Percentiles rank a stretch among this genome's conserved stretches.
Conservation (phyloP, 2,888 invertebrate species). For the Helleia helle region DNA sequence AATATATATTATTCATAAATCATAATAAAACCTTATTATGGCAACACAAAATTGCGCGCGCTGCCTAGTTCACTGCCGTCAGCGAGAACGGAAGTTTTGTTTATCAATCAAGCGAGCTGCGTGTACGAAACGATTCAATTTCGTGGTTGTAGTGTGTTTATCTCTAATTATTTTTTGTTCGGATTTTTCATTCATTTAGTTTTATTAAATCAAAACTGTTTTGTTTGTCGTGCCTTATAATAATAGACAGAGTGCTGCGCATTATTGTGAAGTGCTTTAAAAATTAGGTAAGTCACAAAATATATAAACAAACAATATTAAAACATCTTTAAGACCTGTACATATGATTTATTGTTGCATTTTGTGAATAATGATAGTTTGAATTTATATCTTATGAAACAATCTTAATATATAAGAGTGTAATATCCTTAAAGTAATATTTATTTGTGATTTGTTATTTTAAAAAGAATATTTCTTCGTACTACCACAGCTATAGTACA, state of each 20-base stretch:
- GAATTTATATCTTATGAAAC: too few species aligned
- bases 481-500: too few species aligned
- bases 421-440: too few species aligned
- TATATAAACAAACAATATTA: too few species aligned
- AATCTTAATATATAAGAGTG: too few species aligned
- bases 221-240: neutral
- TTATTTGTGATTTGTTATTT: too few species aligned
- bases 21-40: slow-evolving; percentile 1
- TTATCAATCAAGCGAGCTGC: slow-evolving; percentile 52
- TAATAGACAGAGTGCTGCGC: neutral
- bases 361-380: too few species aligned
- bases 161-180: neutral
- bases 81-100: slow-evolving; percentile 49
- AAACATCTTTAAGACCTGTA: too few species aligned
- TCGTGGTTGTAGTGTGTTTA: slow-evolving; percentile 8
- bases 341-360: too few species aligned
- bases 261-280: neutral
- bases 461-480: too few species aligned
- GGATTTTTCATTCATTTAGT: neutral
- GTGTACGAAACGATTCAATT: slow-evolving; percentile 1
- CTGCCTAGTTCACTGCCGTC: slow-evolving; percentile 18
- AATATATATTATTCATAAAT: too few species aligned
- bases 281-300: neutral
- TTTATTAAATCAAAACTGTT: neutral
- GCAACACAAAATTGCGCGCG: slow-evolving; percentile 60